Percentiles rank a stretch among this genome's conserved stretches.
Evolutionary conservation across 2,113 vertebrate species (phyloP).

Genomic region (Orientallactaga bullata): DNA sequence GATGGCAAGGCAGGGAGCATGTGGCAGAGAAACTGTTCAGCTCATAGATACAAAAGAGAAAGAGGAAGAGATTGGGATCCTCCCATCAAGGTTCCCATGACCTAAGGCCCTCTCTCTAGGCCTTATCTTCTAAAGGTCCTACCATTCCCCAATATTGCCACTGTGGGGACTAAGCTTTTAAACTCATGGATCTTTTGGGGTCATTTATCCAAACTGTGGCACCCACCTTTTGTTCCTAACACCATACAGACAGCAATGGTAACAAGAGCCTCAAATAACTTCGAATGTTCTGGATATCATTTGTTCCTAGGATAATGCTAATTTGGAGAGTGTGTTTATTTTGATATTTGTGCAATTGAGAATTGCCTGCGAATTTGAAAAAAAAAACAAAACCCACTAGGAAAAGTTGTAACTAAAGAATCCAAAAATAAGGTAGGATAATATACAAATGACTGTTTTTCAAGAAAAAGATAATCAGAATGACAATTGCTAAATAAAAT

Average conservation of each 20-base stretch:
- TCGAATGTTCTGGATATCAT: not conserved
- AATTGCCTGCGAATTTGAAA: not conserved
- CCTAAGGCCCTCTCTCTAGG: not conserved
- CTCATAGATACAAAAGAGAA: not conserved
- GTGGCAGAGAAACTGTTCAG: not conserved
- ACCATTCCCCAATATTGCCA: not conserved
- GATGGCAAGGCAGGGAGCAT: not conserved
- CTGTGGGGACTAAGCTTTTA: not conserved
- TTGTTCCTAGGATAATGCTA: not conserved
- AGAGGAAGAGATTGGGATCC: not conserved
- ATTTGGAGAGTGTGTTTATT: constrained; percentile 44
- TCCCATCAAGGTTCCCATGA: not conserved
- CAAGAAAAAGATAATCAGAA: constrained; percentile 59
- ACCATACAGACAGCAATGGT: not conserved
- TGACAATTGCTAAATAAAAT: constrained; percentile 42
- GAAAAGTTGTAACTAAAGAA: constrained; percentile 31
- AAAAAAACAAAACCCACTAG: not conserved
- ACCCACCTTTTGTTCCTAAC: not conserved
- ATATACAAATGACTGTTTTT: constrained; percentile 43
- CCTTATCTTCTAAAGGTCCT: not conserved
- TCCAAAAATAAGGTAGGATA: constrained; percentile 19
- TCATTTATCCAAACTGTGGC: not conserved
- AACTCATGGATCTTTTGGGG: not conserved
- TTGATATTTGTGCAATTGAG: not conserved
- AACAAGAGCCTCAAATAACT: not conserved